Evolutionary conservation across 2,797 vertebrate species (phyloP).

Genomic region (Cryptoprocta ferox): DNA sequence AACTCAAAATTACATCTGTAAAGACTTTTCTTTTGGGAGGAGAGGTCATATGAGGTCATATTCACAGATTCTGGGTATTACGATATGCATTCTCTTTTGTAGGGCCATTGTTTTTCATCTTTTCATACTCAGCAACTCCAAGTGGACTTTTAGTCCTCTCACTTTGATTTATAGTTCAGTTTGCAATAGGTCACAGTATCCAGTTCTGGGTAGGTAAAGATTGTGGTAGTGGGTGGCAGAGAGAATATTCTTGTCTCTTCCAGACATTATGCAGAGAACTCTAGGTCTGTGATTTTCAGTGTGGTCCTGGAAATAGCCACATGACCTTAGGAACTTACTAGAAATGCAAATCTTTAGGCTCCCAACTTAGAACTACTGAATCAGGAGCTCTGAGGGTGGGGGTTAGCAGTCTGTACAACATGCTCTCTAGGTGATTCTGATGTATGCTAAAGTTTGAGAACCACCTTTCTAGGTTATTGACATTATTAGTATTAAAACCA

Average conservation of each 20-base stretch:
- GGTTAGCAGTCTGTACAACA: not conserved
- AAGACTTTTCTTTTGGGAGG: not conserved
- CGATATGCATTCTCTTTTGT: not conserved
- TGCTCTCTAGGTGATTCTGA: not conserved
- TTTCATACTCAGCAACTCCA: not conserved
- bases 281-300: not conserved
- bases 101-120: not conserved
- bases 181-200: not conserved
- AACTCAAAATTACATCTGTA: not conserved
- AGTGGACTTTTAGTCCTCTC: not conserved
- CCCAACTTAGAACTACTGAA: not conserved
- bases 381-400: not conserved
- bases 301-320: not conserved
- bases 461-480: not conserved
- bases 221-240: not conserved
- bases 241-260: not conserved
- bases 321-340: not conserved
- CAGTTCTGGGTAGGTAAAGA: not conserved
- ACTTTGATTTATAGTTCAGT: conserved; percentile 40
- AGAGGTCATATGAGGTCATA: not conserved
- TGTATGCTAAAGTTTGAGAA: not conserved
- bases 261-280: not conserved
- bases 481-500: not conserved
- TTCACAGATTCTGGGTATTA: not conserved
- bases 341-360: not conserved